Evolutionary conservation across 2,113 vertebrate species (phyloP), one percentile per base, ranked within the genome.

Genomic region (Sceloporus undulatus): DNA sequence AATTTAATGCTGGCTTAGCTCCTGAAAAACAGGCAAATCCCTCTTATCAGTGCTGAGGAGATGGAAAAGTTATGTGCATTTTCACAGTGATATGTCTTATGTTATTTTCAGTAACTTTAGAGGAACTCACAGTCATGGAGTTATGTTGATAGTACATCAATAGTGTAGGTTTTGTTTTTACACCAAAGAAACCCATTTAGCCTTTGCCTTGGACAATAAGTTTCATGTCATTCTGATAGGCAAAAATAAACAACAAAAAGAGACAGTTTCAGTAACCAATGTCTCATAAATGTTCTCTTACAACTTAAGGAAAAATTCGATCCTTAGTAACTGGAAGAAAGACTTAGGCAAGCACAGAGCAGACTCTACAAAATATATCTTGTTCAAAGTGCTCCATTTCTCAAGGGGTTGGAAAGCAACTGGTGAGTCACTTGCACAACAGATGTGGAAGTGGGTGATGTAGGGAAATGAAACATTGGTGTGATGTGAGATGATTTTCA

Each of bases 361-460:
- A 34, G 21, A 25, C 34, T n/a, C 16, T 42, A 5, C 25, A 9
- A 88, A 84, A 78, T 18, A 70, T 5, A 5, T 68, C 73, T 88
- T 84, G 66, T 23, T 42, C 13, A 79, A 83, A 71, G 66, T 54
- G n/a, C 3, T 54, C 11, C 19, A 21, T 85, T 84, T 78, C 14
- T 68, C 68, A 59, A 29, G 21, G 14, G 29, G 0, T 34, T 34
- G 54, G 77, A 79, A 65, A 70, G 42, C 38, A 34, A 29, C 73
- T 40, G 16, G 48, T 86, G 62, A 85, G 71, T 85, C 71, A 75
- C n/a, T 42, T 13, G 34, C 42, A 76, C 40, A 42, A 85, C 84
- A 75, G 74, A 48, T 68, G 74, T 76, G 29, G 9, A 75, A 9
- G 74, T 68, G 62, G 40, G 59, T 25, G 13, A 83, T 34, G 52